These are phyloP conservation scores for Luehdorfia chinensis DNA, from an alignment of 1,140 invertebrate genomes.

Conservation along the genomic window DNA sequence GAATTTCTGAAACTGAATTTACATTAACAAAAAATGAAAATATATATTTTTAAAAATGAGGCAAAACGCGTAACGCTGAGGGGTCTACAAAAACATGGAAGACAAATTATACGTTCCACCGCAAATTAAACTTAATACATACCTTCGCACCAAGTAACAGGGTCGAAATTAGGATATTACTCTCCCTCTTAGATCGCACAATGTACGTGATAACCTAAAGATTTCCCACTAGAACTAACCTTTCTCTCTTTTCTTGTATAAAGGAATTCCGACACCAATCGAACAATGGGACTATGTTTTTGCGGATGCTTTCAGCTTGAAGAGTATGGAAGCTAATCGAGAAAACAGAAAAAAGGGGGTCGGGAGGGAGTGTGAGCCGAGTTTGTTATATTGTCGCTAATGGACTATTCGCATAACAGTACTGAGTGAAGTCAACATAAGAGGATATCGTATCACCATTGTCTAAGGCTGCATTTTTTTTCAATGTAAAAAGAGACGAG, in stretches of 20 bases:
- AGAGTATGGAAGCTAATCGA: background rate
- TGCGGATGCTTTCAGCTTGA: background rate
- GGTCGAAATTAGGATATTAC: background rate
- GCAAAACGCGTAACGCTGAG: constrained; percentile 6
- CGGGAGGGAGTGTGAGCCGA: background rate
- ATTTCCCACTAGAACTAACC: constrained; percentile 16
- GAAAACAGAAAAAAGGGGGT: background rate
- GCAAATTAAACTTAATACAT: background rate
- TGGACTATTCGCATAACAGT: too few relatives aligned
- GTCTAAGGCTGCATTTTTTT: too few relatives aligned
- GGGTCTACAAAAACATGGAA: constrained; percentile 5
- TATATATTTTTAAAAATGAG: constrained; percentile 17
- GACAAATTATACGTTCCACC: constrained; percentile 9
- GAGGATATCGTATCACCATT: too few relatives aligned
- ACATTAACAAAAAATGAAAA: too few relatives aligned
- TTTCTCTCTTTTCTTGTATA: constrained; percentile 9
- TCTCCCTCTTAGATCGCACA: background rate
- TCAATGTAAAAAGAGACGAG: too few relatives aligned
- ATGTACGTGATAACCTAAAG: constrained; percentile 5
- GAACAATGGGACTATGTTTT: constrained; percentile 1
- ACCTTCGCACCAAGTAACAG: too few relatives aligned
- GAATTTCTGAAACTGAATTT: too few relatives aligned
- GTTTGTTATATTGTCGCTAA: constrained; percentile 5
- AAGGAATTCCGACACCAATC: constrained; percentile 10
- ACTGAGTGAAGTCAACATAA: too few relatives aligned